Evolutionary conservation across 2,113 vertebrate genomes (phyloP), one percentile per base, ranked within the genome.

Genomic region (Pseudorasbora parva): DNA sequence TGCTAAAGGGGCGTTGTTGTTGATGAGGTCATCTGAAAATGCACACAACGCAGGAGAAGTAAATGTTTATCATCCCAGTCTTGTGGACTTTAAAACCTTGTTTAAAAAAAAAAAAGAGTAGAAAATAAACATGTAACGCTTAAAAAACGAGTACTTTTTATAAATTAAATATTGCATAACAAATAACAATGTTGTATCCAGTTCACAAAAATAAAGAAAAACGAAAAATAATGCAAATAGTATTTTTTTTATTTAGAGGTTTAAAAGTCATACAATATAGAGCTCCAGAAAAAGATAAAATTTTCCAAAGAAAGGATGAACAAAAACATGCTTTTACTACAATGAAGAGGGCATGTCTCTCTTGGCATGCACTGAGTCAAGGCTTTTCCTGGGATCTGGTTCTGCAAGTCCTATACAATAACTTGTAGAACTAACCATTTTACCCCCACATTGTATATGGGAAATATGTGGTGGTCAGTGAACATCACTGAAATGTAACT

Each of bases 231-330:
- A 91, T 95, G 94, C 94, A 95, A 95, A 95, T 95, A 95, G 93
- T 95, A 93, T 91, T 93, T 89, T 94, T 95, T 94, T 95, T 95
- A 95, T 94, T 95, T 92, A 92, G 93, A 94, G 91, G 92, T 94
- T 95, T 94, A 94, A 95, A 95, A 95, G 94, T 95, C 92, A 94
- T 94, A 95, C 93, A 95, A 95, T 95, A 95, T 95, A 95, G 94
- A 95, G 91, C 94, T 95, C 93, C 94, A 94, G 94, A 95, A 95
- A 95, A 95, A 93, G 94, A 94, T 94, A 95, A 94, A 94, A 93
- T 93, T 89, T 94, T 93, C 90, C 93, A 93, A 94, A 90, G 91
- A 93, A 82, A 72, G 85, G 87, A 89, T 90, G 90, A 74, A 82
- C 71, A 57, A 72, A 86, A 92, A 90, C 93, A 94, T 94, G 94